These are phyloP conservation scores for Dilophus febrilis DNA, from an alignment of 2,888 invertebrate species.

Conservation along the genomic window DNA sequence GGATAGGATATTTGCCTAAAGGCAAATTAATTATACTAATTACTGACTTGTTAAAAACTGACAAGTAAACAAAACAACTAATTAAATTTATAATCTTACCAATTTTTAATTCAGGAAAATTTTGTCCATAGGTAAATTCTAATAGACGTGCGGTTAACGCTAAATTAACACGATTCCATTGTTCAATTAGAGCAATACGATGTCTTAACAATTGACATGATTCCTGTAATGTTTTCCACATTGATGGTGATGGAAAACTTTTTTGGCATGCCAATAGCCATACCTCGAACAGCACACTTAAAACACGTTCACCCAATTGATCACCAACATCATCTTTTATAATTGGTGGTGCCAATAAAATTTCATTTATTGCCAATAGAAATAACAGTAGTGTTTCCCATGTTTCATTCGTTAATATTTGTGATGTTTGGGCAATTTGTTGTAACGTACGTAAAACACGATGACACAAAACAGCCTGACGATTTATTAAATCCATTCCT, in stretches of 20 bases:
- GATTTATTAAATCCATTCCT: constrained; percentile 80
- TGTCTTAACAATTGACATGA: constrained; percentile 90
- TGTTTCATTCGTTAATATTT: constrained; percentile 61
- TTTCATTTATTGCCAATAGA: constrained; percentile 78
- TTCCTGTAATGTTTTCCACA: constrained; percentile 89
- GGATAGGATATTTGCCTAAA: too few relatives aligned
- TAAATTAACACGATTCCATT: constrained; percentile 88
- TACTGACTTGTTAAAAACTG: too few relatives aligned
- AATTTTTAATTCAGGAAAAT: constrained; percentile 64
- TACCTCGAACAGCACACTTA: constrained; percentile 85
- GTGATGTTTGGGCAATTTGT: constrained; percentile 58
- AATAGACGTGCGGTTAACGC: constrained; percentile 72
- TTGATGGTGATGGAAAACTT: constrained; percentile 85
- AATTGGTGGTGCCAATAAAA: constrained; percentile 78
- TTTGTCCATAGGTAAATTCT: constrained; percentile 74
- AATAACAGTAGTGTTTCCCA: constrained; percentile 83
- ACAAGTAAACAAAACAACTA: not conserved
- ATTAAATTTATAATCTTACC: constrained; percentile 33
- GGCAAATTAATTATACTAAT: too few relatives aligned
- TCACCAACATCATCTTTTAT: constrained; percentile 91
- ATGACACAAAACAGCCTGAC: constrained; percentile 87
- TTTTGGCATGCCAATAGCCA: constrained; percentile 41
- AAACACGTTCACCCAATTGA: constrained; percentile 82
- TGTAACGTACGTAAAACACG: constrained; percentile 74
- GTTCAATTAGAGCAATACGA: constrained; percentile 77